phyloP scores from a whole-genome alignment of 2,888 invertebrate species.

The Anaspis maculata region DNA sequence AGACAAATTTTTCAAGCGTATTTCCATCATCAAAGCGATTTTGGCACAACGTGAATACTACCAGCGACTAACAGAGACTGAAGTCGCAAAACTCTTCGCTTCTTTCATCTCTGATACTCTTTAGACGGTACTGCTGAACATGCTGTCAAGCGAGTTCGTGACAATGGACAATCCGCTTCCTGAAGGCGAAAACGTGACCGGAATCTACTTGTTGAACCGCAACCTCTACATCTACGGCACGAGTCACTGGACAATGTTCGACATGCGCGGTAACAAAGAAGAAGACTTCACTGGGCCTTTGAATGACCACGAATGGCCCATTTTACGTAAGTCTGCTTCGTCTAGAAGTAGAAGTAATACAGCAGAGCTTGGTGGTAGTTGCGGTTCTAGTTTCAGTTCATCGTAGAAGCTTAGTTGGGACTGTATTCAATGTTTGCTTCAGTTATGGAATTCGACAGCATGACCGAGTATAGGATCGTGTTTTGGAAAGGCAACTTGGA shows the following conservation, averaged over 20 bases:
- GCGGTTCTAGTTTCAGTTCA: slow-evolving; percentile 1
- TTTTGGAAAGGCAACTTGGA: slow-evolving; percentile 80
- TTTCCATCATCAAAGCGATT: too few relatives aligned
- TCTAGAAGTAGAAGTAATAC: too few relatives aligned
- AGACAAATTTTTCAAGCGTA: too few relatives aligned
- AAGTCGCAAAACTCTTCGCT: too few relatives aligned
- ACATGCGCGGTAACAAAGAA: slow-evolving; percentile 66
- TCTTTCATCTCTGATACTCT: too few relatives aligned
- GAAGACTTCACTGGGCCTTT: slow-evolving; percentile 50
- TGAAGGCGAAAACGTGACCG: slow-evolving; percentile 55
- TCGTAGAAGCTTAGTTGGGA: too few relatives aligned
- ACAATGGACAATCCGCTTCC: slow-evolving; percentile 78
- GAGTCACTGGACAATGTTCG: slow-evolving; percentile 67
- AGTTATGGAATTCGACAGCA: slow-evolving; percentile 64
- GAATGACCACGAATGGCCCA: slow-evolving; percentile 60
- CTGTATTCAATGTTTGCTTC: slow-evolving; percentile 23
- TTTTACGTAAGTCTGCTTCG: slow-evolving; percentile 62
- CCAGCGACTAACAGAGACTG: too few relatives aligned
- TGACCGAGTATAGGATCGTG: slow-evolving; percentile 60
- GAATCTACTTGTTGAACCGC: slow-evolving; percentile 58
- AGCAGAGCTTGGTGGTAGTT: neutral
- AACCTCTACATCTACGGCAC: slow-evolving; percentile 72
- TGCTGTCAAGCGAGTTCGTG: slow-evolving; percentile 88
- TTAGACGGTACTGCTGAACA: slow-evolving; percentile 80
- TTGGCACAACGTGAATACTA: too few relatives aligned